Percentiles rank a stretch among this genome's conserved stretches.
phyloP scores from a whole-genome alignment of 1,140 invertebrate genomes.

The Melipona quadrifasciata region DNA sequence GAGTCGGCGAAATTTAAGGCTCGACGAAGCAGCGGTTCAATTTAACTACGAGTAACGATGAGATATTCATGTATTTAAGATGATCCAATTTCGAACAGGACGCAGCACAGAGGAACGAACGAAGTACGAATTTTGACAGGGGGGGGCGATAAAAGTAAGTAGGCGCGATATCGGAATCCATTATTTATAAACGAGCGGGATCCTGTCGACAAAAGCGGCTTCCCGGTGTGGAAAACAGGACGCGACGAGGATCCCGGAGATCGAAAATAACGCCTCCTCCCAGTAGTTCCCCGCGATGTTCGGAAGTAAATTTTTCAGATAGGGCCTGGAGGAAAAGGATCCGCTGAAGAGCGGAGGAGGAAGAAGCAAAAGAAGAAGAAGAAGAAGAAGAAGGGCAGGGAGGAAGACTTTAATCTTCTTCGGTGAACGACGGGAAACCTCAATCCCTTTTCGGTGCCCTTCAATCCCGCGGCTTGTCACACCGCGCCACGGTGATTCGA shows the following conservation, averaged over 20 bases:
- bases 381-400: neutral
- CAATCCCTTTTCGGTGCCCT: slow-evolving; percentile 61
- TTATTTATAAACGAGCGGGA: slow-evolving; percentile 46
- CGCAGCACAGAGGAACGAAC: neutral
- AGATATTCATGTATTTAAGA: slow-evolving; percentile 1
- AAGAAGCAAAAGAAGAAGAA: neutral
- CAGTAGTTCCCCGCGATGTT: neutral
- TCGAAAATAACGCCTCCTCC: neutral
- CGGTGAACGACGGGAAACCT: slow-evolving; percentile 51
- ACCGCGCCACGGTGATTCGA: slow-evolving; percentile 45
- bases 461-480: slow-evolving; percentile 61
- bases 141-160: slow-evolving; percentile 18
- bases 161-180: slow-evolving; percentile 16
- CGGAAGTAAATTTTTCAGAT: slow-evolving; percentile 46
- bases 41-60: neutral
- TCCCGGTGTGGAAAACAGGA: slow-evolving; percentile 13
- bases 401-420: slow-evolving; percentile 59
- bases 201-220: slow-evolving; percentile 44
- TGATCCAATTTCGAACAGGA: neutral
- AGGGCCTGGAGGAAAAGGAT: slow-evolving; percentile 8
- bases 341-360: neutral
- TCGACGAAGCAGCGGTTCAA: neutral
- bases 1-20: too few relatives aligned
- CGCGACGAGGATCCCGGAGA: neutral
- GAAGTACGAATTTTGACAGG: neutral